phyloP scores from a whole-genome alignment of 2,113 vertebrate genomes.

The Poecilia latipinna region DNA sequence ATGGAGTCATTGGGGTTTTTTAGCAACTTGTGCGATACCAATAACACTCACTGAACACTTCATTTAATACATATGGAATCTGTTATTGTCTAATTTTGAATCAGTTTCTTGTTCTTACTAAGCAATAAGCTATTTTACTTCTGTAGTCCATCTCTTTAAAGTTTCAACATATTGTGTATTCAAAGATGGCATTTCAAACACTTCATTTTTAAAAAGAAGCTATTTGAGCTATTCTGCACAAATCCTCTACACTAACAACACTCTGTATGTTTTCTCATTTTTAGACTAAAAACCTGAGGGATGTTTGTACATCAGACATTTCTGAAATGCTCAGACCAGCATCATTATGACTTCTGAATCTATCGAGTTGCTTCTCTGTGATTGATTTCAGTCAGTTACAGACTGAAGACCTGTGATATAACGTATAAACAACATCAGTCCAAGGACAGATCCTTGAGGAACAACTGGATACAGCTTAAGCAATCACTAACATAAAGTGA shows the following conservation, averaged over 20 bases:
- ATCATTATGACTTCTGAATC: not conserved
- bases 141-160: not conserved
- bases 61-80: too few relatives aligned
- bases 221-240: not conserved
- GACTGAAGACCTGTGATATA: not conserved
- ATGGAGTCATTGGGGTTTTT: not conserved
- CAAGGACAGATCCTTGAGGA: not conserved
- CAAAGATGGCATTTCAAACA: not conserved
- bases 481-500: too few relatives aligned
- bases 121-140: not conserved
- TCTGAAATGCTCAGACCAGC: not conserved
- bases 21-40: not conserved
- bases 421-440: not conserved
- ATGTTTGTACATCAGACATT: not conserved
- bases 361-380: not conserved
- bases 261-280: not conserved
- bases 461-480: not conserved
- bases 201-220: not conserved
- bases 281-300: not conserved
- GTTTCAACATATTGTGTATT: too few relatives aligned
- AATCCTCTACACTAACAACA: not conserved
- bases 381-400: not conserved
- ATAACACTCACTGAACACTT: too few relatives aligned
- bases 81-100: too few relatives aligned
- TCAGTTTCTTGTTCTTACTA: not conserved